These are phyloP conservation scores for Zaprionus inermis DNA, from an alignment of 1,140 invertebrate genomes.

Conservation along the genomic window DNA sequence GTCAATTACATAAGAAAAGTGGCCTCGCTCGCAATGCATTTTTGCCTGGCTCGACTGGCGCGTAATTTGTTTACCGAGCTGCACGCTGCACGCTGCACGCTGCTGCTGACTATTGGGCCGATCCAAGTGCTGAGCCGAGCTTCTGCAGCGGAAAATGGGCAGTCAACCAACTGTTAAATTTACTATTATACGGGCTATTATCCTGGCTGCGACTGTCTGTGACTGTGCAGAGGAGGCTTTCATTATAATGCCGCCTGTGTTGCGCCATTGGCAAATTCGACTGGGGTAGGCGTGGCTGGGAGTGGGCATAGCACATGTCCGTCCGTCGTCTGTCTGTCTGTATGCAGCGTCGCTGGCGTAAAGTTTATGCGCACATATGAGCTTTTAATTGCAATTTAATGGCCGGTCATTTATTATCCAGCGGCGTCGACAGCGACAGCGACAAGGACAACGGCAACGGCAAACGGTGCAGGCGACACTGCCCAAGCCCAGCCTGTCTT, in stretches of 20 bases:
- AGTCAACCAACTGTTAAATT: constrained; percentile 76
- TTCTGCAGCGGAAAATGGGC: constrained; percentile 10
- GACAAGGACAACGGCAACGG: constrained; percentile 38
- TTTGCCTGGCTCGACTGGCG: constrained; percentile 35
- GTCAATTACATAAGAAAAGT: constrained; percentile 81
- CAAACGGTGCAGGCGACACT: constrained; percentile 57
- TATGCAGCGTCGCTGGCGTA: constrained; percentile 47
- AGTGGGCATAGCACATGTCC: neutral
- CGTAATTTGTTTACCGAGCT: constrained; percentile 73
- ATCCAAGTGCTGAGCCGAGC: neutral
- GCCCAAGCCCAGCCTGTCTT: constrained; percentile 31
- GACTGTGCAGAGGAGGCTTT: constrained; percentile 13
- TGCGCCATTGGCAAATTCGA: constrained; percentile 68
- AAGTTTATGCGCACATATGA: constrained; percentile 83
- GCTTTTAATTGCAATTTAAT: constrained; percentile 84
- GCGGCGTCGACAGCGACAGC: constrained; percentile 66
- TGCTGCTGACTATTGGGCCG: neutral
- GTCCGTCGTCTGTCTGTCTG: constrained; percentile 21
- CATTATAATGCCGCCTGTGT: constrained; percentile 61
- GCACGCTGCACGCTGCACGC: neutral
- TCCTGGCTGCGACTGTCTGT: constrained; percentile 45
- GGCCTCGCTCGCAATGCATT: constrained; percentile 53
- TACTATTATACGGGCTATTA: constrained; percentile 81
- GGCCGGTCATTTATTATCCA: constrained; percentile 83
- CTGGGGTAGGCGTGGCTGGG: constrained; percentile 28